A percentile compares a stretch with the other conserved stretches of the same genome.
These are phyloP conservation scores for Glomeris maerens DNA, from an alignment of 1,140 invertebrate genomes.

Conservation along the genomic window DNA sequence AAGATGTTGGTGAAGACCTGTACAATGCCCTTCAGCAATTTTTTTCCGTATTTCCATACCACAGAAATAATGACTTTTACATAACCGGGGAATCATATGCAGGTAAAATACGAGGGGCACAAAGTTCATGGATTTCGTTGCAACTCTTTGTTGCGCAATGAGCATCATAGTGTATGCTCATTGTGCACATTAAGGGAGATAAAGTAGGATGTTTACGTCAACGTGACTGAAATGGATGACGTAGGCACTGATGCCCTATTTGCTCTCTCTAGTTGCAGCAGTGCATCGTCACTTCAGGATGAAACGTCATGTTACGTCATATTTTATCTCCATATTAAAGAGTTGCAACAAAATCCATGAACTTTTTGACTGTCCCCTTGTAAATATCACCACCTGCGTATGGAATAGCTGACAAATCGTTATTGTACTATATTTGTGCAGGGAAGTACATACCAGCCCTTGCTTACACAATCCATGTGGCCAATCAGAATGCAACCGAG, in stretches of 20 bases:
- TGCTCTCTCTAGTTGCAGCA: background rate
- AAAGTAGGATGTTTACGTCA: too few species aligned
- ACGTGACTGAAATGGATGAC: too few species aligned
- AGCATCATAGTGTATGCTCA: background rate
- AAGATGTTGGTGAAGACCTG: constrained; percentile 32
- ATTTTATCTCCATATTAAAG: too few species aligned
- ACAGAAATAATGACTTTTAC: constrained; percentile 29
- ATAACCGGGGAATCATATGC: constrained; percentile 31
- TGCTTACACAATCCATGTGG: background rate
- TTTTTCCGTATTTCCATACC: constrained; percentile 29
- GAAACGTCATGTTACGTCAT: too few species aligned
- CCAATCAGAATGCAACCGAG: background rate
- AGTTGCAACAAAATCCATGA: too few species aligned
- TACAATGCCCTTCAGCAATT: constrained; percentile 33
- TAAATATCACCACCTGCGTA: background rate
- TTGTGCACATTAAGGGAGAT: background rate
- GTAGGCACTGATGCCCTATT: too few species aligned
- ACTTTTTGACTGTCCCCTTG: background rate
- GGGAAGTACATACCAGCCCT: background rate
- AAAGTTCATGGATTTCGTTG: background rate
- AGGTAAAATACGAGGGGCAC: too few species aligned
- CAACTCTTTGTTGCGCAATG: background rate
- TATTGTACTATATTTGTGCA: background rate
- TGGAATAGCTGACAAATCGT: background rate
- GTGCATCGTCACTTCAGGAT: background rate